phyloP scores from a whole-genome alignment of 2,888 invertebrate species.

The Pyrrhia umbra region DNA sequence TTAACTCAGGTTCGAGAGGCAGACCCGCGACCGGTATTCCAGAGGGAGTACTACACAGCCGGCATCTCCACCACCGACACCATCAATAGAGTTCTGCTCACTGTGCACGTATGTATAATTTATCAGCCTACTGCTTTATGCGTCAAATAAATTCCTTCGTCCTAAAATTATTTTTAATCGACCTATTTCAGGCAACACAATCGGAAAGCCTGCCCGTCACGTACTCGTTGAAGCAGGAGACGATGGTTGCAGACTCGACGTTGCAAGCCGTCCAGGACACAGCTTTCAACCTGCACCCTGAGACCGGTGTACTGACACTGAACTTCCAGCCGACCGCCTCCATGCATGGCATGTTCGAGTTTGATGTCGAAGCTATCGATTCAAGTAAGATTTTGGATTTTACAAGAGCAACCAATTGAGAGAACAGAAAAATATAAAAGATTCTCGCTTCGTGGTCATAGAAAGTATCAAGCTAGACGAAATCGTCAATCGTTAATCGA shows the following conservation, averaged over 20 bases:
- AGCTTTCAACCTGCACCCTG: constrained; percentile 81
- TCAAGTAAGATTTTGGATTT: constrained; percentile 75
- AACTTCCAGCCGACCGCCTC: constrained; percentile 86
- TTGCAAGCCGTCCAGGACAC: constrained; percentile 77
- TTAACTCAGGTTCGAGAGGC: constrained; percentile 89
- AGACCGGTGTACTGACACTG: constrained; percentile 85
- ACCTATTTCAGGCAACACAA: constrained; percentile 90
- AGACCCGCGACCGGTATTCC: constrained; percentile 91
- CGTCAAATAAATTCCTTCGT: no score
- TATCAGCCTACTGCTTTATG: no score
- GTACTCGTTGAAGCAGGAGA: constrained; percentile 78
- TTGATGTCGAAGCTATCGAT: constrained; percentile 89
- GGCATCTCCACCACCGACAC: constrained; percentile 86
- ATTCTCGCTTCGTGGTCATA: no score
- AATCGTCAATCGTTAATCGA: no score
- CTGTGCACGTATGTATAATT: constrained; percentile 79
- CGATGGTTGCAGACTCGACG: constrained; percentile 83
- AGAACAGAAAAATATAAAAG: no score
- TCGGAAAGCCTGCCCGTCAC: constrained; percentile 83
- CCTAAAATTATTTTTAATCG: no score
- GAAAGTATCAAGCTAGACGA: no score
- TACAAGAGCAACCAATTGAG: no score
- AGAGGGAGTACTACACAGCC: constrained; percentile 82
- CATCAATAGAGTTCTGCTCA: constrained; percentile 84
- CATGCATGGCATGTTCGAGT: constrained; percentile 91